Percentiles rank a stretch among this genome's conserved stretches.
These are phyloP conservation scores for Takifugu rubripes DNA, from an alignment of 2,797 vertebrate species.

Conservation along the genomic window DNA sequence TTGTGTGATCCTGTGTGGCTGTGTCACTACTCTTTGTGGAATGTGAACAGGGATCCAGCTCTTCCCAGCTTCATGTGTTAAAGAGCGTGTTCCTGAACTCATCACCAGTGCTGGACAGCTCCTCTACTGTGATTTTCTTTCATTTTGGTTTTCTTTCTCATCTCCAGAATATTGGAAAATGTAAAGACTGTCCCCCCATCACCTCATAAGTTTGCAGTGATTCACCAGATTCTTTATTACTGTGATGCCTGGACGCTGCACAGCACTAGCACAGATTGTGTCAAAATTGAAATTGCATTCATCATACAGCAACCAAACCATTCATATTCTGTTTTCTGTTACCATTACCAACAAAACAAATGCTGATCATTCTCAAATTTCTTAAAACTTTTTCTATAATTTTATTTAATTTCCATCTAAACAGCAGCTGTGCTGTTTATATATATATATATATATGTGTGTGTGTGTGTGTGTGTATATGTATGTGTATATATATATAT, in stretches of 20 bases:
- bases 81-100: conserved; percentile 40
- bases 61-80: conserved; percentile 42
- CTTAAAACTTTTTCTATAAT: no score
- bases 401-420: no score
- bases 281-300: conserved; percentile 50
- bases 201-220: conserved; percentile 29
- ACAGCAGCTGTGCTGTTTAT: no score
- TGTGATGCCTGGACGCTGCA: conserved; percentile 14
- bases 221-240: conserved; percentile 37
- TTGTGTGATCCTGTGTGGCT: not conserved
- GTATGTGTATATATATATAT: no score
- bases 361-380: no score
- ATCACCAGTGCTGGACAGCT: conserved; percentile 30
- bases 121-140: conserved; percentile 9
- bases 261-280: conserved; percentile 40
- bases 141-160: not conserved
- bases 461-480: no score
- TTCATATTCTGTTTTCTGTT: not conserved
- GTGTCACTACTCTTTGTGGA: conserved; percentile 30
- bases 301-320: conserved; percentile 18
- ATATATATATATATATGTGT: no score
- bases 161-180: conserved; percentile 35
- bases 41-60: conserved; percentile 46
- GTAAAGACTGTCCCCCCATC: conserved; percentile 31
- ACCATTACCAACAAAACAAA: no score